A percentile compares a stretch with the other conserved stretches of the same genome.
phyloP scores from a whole-genome alignment of 2,888 invertebrate genomes.

The Schizaphis graminum region DNA sequence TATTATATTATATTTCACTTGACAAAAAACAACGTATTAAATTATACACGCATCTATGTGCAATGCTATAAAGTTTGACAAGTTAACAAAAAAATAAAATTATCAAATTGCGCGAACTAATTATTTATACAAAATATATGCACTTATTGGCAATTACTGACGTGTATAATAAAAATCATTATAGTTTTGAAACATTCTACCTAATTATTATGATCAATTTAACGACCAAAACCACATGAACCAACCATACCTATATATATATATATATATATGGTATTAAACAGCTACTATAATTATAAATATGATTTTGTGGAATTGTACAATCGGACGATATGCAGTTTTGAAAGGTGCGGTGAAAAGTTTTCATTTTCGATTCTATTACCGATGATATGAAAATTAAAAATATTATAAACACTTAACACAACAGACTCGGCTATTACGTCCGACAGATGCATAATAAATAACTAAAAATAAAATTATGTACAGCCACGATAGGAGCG shows the following conservation, averaged over 20 bases:
- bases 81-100: neutral
- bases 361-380: neutral
- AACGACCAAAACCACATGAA: neutral
- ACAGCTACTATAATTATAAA: neutral
- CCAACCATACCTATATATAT: neutral
- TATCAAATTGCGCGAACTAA: neutral
- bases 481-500: neutral
- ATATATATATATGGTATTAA: neutral
- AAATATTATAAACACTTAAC: neutral
- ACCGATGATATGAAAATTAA: neutral
- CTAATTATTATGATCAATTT: neutral
- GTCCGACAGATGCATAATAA: neutral
- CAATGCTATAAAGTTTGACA: neutral
- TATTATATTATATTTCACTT: neutral
- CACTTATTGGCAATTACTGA: neutral
- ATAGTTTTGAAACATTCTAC: neutral
- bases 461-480: neutral
- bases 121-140: neutral
- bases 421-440: neutral
- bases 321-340: neutral
- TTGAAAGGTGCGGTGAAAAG: neutral
- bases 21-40: neutral
- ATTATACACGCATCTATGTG: neutral
- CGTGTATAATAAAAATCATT: neutral
- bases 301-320: neutral